Base-by-base conservation (phyloP, 2,888 invertebrate genomes). In the Pedicia rivosa region DNA sequence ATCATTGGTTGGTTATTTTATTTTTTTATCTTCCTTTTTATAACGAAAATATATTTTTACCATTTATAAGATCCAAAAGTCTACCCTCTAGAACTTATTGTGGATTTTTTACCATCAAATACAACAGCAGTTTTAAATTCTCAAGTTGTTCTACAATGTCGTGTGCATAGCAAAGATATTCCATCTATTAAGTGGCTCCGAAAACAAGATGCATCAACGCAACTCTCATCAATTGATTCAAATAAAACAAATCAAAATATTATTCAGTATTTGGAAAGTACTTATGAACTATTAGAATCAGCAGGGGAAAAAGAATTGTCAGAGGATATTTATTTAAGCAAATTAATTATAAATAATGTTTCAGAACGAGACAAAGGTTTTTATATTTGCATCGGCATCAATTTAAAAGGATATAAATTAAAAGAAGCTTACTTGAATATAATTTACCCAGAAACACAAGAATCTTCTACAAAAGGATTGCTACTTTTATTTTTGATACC, bases 311-410 rank as follows among this genome's bases (percentile, higher is more conserved):
- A 56, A 44, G 44, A 50, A 50, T n/a, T 49, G n/a, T 12, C 49
- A 3, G 50, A 51, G 3, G 51, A 57, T 35, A 47, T 53, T 5
- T 61, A 57, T 46, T 47, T 62, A 14, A 60, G 62, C 44, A 50
- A 50, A 46, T 45, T 61, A 14, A 55, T 59, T 19, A 36, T 62
- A 6, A 57, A 54, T 40, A 50, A 46, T 10, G 52, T 56, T 4
- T 46, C 50, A 0, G 35, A 44, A 9, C 35, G 48, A 13, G 57
- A 61, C 43, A 47, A 50, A 5, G 59, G 58, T 1, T 50, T 46
- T 31, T 60, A 59, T 42, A 57, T 57, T 5, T 60, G 60, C 39
- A 59, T 55, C 22, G 56, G 56, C 8, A 53, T 60, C 2, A 62
- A 53, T 39, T 56, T 55, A 45, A 49, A 47, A 2, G 62, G 62